phyloP scores from a whole-genome alignment of 2,888 invertebrate species.

The Melanargia galathea region DNA sequence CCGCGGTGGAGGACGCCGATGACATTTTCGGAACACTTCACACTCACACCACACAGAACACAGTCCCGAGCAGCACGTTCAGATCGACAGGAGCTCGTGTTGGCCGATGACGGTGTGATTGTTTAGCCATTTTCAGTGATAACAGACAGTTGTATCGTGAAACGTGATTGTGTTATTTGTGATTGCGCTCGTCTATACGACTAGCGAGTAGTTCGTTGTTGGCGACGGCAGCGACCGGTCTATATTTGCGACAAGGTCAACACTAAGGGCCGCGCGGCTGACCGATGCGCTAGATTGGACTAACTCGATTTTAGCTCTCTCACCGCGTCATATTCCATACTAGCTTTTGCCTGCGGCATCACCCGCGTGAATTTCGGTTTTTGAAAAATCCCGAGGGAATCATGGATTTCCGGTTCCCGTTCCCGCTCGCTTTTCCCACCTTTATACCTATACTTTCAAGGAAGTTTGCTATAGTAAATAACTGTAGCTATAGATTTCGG shows the following conservation, averaged over 20 bases:
- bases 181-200: constrained; percentile 47
- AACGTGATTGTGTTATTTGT: constrained; percentile 37
- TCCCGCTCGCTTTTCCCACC: too few species aligned
- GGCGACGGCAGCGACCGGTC: constrained; percentile 65
- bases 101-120: constrained; percentile 69
- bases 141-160: constrained; percentile 57
- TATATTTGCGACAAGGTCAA: constrained; percentile 76
- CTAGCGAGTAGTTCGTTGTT: constrained; percentile 46
- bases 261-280: constrained; percentile 61
- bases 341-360: too few species aligned
- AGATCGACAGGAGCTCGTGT: constrained; percentile 57
- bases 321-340: not conserved
- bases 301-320: constrained; percentile 23
- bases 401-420: too few species aligned
- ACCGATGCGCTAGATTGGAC: constrained; percentile 55
- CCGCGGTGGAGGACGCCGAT: constrained; percentile 65
- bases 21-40: constrained; percentile 69
- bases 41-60: constrained; percentile 63
- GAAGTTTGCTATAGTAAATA: too few species aligned
- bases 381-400: too few species aligned
- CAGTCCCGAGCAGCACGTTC: constrained; percentile 64
- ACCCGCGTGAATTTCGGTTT: too few species aligned
- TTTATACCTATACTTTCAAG: too few species aligned
- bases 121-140: constrained; percentile 78
- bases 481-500: too few species aligned